Evolutionary conservation across 1,140 invertebrate genomes (phyloP), one percentile per base, ranked within the genome.

Genomic region (Coptotermes formosanus): DNA sequence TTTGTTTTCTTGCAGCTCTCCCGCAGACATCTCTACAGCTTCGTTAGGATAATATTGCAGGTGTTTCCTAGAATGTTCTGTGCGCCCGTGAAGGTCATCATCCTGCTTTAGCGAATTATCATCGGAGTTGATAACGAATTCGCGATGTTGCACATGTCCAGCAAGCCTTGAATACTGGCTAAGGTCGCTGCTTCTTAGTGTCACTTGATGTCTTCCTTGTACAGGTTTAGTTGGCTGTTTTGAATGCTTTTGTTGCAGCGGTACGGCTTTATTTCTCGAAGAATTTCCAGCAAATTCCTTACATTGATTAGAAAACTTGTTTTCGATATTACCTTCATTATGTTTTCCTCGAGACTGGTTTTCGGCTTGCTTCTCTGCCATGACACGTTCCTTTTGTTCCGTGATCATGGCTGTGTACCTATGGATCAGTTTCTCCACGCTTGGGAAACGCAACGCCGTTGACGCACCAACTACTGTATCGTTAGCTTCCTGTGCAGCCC

Each of bases 361-460:
- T 16, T 21, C 52, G 0, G 19, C 52, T 30, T 75, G 64, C 16
- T 30, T 75, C 64, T 75, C 64, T 30, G 64, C 64, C n/a, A 75
- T 25, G 7, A 16, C 82, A 2, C 82, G 23, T 43, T 43, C 32
- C 82, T 19, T 30, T 2, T 83, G 82, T 32, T 83, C 48, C 21
- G 23, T 32, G 16, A 83, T 83, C 43, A 83, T 25, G n/a, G 19
- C 82, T 6, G 82, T 83, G 32, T 83, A 52, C 25, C 43, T 83
- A 4, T 83, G 43, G n/a, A 83, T 83, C 25, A 83, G 82, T 83
- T 52, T 83, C 82, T 45, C 48, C 12, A 83, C 82, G 16, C 43
- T 44, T 44, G 82, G 82, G 32, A 83, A 83, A 30, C 64, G 64
- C 64, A 75, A 14, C 64, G 14, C 64, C n/a, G 64, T 16, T 75